A percentile compares a stretch with the other conserved stretches of the same genome.
These are phyloP conservation scores for Folsomia candida DNA, from an alignment of 2,888 invertebrate genomes.

Conservation along the genomic window DNA sequence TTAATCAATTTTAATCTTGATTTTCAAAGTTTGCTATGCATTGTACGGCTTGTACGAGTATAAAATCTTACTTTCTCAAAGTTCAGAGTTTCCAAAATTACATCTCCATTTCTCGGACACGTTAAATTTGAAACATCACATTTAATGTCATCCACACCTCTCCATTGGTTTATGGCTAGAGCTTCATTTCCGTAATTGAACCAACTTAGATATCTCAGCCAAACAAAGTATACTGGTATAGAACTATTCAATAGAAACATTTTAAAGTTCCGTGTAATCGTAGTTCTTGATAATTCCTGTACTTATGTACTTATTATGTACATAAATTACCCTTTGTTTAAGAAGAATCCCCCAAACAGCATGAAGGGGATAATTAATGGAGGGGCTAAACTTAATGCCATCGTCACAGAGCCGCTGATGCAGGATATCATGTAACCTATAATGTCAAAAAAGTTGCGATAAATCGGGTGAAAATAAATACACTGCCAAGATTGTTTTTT, in stretches of 20 bases:
- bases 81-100: slow-evolving; percentile 74
- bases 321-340: slow-evolving; percentile 84
- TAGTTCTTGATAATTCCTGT: slow-evolving; percentile 52
- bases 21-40: too few relatives aligned
- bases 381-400: slow-evolving; percentile 87
- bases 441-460: slow-evolving; percentile 37
- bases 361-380: slow-evolving; percentile 86
- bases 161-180: slow-evolving; percentile 84
- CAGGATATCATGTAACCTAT: slow-evolving; percentile 89
- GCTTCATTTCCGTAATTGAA: slow-evolving; percentile 90
- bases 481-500: slow-evolving; percentile 54
- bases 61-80: slow-evolving; percentile 73
- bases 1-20: too few relatives aligned
- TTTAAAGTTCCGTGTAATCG: neutral
- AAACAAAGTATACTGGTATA: slow-evolving; percentile 77
- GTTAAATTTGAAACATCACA: slow-evolving; percentile 72
- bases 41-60: too few relatives aligned
- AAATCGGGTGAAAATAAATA: neutral
- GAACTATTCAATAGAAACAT: slow-evolving; percentile 60
- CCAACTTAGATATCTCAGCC: slow-evolving; percentile 88
- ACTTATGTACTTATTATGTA: too few relatives aligned
- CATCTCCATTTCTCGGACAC: slow-evolving; percentile 73
- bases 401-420: slow-evolving; percentile 62
- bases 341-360: slow-evolving; percentile 92
- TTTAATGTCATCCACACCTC: slow-evolving; percentile 70